Evolutionary conservation across 2,113 vertebrate genomes (phyloP).

Genomic region (Nansenia antarctica): DNA sequence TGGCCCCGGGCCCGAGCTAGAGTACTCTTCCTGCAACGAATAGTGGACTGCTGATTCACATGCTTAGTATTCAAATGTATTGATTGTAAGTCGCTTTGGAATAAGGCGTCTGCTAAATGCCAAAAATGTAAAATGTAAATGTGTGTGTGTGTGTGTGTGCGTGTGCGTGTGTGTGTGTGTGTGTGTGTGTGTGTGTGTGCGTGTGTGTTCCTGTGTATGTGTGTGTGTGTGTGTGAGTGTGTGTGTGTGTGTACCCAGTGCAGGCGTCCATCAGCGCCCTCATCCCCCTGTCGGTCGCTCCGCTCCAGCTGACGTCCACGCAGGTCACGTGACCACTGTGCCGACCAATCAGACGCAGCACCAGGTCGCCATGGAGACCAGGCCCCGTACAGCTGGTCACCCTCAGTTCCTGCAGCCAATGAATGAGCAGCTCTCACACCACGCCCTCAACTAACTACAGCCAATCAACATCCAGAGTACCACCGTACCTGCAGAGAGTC

Average conservation of each 20-base stretch:
- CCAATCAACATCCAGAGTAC: background rate
- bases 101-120: too few species aligned
- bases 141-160: too few species aligned
- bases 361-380: constrained; percentile 51
- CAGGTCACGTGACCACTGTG: constrained; percentile 50
- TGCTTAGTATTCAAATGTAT: too few species aligned
- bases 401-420: constrained; percentile 54
- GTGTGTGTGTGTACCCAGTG: constrained; percentile 49
- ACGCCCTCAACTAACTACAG: background rate
- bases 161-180: too few species aligned
- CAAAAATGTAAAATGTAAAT: too few species aligned
- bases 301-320: constrained; percentile 65
- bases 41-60: too few species aligned
- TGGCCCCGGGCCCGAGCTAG: too few species aligned
- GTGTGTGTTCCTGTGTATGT: too few species aligned
- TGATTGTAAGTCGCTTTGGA: too few species aligned
- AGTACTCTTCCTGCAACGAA: too few species aligned
- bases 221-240: too few species aligned
- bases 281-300: constrained; percentile 60
- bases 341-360: constrained; percentile 49
- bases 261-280: constrained; percentile 46
- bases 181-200: background rate
- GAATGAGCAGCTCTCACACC: background rate
- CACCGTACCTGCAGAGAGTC: constrained; percentile 56
- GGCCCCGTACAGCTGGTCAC: constrained; percentile 61